phyloP scores from a whole-genome alignment of 2,888 invertebrate genomes.

The Acrobasis repandana region DNA sequence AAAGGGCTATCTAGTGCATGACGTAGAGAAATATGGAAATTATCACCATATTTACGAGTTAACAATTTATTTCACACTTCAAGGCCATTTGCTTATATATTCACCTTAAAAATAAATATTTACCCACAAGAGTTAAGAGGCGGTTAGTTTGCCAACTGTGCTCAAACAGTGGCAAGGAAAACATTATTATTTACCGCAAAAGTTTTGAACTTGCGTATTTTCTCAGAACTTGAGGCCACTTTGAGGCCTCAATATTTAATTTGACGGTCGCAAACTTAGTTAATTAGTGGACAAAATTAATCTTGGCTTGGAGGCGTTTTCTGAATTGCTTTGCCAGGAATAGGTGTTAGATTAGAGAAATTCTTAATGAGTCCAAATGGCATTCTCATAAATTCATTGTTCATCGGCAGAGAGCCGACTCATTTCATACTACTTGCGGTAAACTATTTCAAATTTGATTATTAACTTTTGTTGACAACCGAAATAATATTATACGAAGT shows the following conservation, averaged over 20 bases:
- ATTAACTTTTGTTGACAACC: too few species aligned
- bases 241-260: constrained; percentile 22
- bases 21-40: too few species aligned
- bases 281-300: constrained; percentile 22
- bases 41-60: too few species aligned
- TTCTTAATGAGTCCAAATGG: constrained; percentile 4
- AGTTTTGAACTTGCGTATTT: constrained; percentile 12
- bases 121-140: not conserved
- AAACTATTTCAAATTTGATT: too few species aligned
- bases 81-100: too few species aligned
- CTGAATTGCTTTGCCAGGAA: not conserved
- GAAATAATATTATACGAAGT: too few species aligned
- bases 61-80: too few species aligned
- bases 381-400: not conserved
- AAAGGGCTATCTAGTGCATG: too few species aligned
- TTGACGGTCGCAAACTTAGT: constrained; percentile 21
- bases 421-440: too few species aligned
- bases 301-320: constrained; percentile 5
- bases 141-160: constrained; percentile 10
- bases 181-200: constrained; percentile 19
- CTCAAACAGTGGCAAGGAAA: constrained; percentile 2
- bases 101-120: constrained; percentile 1
- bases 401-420: not conserved
- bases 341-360: constrained; percentile 3
- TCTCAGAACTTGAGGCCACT: constrained; percentile 1